Percentiles rank a stretch among this genome's conserved stretches.
Evolutionary conservation across 2,113 vertebrate genomes (phyloP).

Genomic region (Rhynchomys soricoides): DNA sequence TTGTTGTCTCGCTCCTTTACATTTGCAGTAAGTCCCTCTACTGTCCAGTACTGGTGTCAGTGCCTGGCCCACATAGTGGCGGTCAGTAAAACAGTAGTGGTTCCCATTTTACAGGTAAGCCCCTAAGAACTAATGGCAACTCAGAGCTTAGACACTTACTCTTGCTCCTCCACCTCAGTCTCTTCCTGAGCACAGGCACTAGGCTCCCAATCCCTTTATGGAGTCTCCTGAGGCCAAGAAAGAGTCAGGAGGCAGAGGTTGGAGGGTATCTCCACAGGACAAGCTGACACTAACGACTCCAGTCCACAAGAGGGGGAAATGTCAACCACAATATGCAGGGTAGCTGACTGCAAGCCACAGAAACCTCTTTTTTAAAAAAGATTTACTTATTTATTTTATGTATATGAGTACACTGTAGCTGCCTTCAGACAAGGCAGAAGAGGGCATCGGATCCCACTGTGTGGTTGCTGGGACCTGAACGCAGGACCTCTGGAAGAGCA

Average conservation of each 20-base stretch:
- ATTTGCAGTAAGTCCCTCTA: background rate
- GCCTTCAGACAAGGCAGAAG: too few species aligned
- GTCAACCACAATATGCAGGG: rapidly evolving
- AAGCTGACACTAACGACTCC: background rate
- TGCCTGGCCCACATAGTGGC: background rate
- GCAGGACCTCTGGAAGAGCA: too few species aligned
- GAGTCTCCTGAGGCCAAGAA: background rate
- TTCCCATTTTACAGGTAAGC: background rate
- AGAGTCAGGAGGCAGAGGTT: background rate
- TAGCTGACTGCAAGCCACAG: background rate
- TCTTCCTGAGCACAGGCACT: background rate
- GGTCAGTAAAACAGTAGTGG: rapidly evolving
- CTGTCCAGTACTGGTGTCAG: background rate
- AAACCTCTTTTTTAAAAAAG: too few species aligned
- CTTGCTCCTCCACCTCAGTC: background rate
- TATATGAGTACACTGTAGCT: too few species aligned
- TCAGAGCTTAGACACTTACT: background rate
- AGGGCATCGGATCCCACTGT: too few species aligned
- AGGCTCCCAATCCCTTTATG: background rate
- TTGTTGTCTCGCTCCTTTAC: background rate
- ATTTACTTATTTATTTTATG: too few species aligned
- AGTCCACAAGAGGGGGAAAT: rapidly evolving
- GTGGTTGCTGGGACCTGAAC: too few species aligned
- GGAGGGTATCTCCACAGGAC: background rate
- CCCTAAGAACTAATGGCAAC: background rate